These are phyloP conservation scores for Phallusia fumigata DNA, from an alignment of 23 tunicate species.

Conservation along the genomic window DNA sequence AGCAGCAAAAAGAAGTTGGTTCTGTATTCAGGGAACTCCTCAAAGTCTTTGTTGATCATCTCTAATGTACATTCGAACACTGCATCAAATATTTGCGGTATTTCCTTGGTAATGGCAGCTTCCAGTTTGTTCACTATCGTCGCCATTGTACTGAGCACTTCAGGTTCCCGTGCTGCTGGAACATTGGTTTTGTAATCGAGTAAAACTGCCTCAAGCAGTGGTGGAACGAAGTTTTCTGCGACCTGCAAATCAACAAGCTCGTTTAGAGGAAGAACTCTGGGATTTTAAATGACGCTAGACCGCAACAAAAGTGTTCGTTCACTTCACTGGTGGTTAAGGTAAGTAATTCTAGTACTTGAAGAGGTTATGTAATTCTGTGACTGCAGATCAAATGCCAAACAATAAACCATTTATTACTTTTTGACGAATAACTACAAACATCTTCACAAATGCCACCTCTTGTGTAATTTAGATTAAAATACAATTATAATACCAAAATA, in stretches of 20 bases:
- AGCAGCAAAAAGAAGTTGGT: constrained; percentile 96
- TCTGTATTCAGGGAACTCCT: constrained; percentile 99
- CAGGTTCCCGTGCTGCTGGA: constrained; percentile 99
- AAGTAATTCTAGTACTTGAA: too few relatives aligned
- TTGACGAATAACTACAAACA: too few relatives aligned
- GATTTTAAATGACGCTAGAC: background rate
- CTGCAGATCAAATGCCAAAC: too few relatives aligned
- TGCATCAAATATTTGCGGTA: constrained; percentile 97
- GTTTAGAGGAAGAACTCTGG: too few relatives aligned
- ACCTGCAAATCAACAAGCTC: constrained; percentile 38
- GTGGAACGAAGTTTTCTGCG: constrained; percentile 92
- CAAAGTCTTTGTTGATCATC: constrained; percentile 99
- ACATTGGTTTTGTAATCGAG: constrained; percentile 94
- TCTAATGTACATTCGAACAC: constrained; percentile 99
- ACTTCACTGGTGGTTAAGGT: background rate
- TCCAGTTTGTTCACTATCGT: constrained; percentile 87
- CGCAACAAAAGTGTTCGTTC: background rate
- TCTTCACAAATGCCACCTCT: too few relatives aligned
- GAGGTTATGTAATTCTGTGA: too few relatives aligned
- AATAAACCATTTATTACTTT: too few relatives aligned
- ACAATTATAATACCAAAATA: too few relatives aligned
- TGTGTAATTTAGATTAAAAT: too few relatives aligned
- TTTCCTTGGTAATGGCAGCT: constrained; percentile 88
- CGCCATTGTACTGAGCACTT: constrained; percentile 88
- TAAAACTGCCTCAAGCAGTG: constrained; percentile 91